Evolutionary conservation across 2,797 vertebrate genomes (phyloP).

Genomic region (Micrastur ruficollis): DNA sequence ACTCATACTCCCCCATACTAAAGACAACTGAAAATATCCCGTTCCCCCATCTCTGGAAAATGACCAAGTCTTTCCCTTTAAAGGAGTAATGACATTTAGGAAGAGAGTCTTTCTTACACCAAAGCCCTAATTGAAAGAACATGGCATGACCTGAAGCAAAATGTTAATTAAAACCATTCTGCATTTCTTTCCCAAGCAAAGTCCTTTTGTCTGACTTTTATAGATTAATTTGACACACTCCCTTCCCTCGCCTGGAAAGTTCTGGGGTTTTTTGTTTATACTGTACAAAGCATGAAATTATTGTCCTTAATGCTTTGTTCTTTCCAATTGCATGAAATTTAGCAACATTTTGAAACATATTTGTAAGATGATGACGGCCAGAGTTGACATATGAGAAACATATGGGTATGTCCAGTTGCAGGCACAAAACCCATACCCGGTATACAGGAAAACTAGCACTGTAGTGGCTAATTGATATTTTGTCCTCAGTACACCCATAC

Average conservation of each 20-base stretch:
- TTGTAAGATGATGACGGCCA: conserved; percentile 3
- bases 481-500: neutral
- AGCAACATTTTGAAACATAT: conserved; percentile 20
- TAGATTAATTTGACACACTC: conserved; percentile 26
- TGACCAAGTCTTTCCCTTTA: conserved; percentile 31
- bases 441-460: neutral
- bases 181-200: conserved; percentile 27
- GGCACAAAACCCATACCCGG: neutral
- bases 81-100: conserved; percentile 28
- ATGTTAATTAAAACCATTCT: conserved; percentile 62
- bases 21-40: neutral
- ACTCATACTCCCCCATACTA: neutral
- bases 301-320: conserved; percentile 41
- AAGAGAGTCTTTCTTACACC: conserved; percentile 20
- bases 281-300: conserved; percentile 13
- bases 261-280: neutral
- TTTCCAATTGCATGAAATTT: conserved; percentile 25
- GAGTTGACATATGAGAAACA: neutral
- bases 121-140: conserved; percentile 58
- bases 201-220: conserved; percentile 11
- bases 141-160: conserved; percentile 64
- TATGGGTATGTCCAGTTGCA: neutral
- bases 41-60: conserved; percentile 8
- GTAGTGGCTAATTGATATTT: neutral
- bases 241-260: conserved; percentile 33